Evolutionary conservation across 2,797 vertebrate species (phyloP).

Genomic region (Amblyopsis hoosieri): DNA sequence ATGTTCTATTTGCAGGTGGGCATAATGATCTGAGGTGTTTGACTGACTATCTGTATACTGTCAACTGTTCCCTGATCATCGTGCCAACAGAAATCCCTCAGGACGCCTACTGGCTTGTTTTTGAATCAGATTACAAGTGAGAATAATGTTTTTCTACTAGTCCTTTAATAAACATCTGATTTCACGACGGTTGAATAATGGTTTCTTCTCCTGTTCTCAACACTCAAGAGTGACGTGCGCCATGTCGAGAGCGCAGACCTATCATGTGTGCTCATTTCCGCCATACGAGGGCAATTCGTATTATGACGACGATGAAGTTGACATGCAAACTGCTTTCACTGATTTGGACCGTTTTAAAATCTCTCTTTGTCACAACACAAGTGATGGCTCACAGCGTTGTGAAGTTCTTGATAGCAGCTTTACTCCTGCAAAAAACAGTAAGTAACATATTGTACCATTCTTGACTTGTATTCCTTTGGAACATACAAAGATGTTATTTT

Average conservation of each 20-base stretch:
- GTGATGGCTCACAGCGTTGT: conserved; percentile 17
- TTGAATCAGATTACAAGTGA: conserved; percentile 11
- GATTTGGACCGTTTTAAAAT: conserved; percentile 31
- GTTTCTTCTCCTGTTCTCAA: conserved; percentile 7
- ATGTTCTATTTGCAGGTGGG: conserved; percentile 26
- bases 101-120: conserved; percentile 46
- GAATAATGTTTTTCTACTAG: background rate
- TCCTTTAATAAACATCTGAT: background rate
- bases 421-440: conserved; percentile 40
- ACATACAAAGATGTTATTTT: too few relatives aligned
- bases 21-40: conserved; percentile 50
- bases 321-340: background rate
- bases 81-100: background rate
- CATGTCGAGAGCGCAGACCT: conserved; percentile 16
- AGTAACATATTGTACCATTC: conserved; percentile 23
- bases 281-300: accelerated
- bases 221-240: conserved; percentile 42
- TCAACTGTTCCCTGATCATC: conserved; percentile 67
- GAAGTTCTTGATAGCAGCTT: conserved; percentile 23
- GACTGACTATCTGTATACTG: conserved; percentile 60
- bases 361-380: conserved; percentile 38
- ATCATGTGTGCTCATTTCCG: conserved; percentile 53
- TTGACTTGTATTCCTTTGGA: too few relatives aligned
- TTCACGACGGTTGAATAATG: background rate
- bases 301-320: accelerated